A percentile compares a stretch with the other conserved stretches of the same genome.
Conservation (phyloP, 2,113 vertebrate species). For the Myrmecophaga tridactyla region DNA sequence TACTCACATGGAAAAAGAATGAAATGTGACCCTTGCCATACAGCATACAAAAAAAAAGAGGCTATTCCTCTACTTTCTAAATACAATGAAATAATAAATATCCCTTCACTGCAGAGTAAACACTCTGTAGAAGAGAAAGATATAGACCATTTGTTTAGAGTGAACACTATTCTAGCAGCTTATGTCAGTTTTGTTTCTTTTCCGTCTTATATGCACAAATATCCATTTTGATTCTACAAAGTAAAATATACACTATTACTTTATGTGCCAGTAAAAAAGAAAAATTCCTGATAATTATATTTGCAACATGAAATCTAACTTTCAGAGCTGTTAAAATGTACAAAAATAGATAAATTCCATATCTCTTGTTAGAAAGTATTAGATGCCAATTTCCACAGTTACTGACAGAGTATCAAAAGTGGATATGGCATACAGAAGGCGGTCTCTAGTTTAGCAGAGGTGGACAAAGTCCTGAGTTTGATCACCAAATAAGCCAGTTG, state of each 20-base stretch:
- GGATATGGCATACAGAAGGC: background rate
- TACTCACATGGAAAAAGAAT: too few relatives aligned
- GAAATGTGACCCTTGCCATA: too few relatives aligned
- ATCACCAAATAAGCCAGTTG: background rate
- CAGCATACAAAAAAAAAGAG: too few relatives aligned
- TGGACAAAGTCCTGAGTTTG: background rate
- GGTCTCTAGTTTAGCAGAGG: background rate
- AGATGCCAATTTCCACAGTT: background rate
- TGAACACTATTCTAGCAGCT: background rate
- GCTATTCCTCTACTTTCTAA: too few relatives aligned
- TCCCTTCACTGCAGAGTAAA: background rate
- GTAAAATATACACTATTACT: background rate
- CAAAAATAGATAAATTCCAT: background rate
- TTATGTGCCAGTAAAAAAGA: slow-evolving; percentile 17
- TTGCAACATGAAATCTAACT: background rate
- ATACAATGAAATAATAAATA: background rate
- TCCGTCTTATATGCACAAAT: background rate
- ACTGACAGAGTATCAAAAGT: background rate
- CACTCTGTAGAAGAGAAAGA: background rate
- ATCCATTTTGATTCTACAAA: slow-evolving; percentile 4
- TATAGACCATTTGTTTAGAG: background rate
- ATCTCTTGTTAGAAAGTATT: background rate
- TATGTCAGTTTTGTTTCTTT: background rate
- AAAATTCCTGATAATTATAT: background rate
- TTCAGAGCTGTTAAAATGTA: slow-evolving; percentile 15